phyloP scores from a whole-genome alignment of 2,113 vertebrate genomes.

The Prinia subflava region DNA sequence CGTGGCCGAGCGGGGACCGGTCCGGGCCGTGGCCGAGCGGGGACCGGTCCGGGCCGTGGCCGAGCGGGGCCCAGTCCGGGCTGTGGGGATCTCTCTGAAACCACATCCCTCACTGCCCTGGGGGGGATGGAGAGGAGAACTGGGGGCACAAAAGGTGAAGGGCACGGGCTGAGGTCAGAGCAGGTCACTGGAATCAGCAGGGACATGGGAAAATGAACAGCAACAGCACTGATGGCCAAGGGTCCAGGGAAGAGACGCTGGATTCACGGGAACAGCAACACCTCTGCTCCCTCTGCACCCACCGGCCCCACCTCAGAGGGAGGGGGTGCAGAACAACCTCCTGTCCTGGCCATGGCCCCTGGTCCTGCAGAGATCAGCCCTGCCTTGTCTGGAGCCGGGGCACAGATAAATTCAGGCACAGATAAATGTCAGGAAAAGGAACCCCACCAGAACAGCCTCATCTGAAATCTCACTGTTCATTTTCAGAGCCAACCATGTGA shows the following conservation, averaged over 20 bases:
- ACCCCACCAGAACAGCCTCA: background rate
- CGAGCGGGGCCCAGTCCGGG: too few relatives aligned
- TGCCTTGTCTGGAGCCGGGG: background rate
- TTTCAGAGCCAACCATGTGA: background rate
- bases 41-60: too few relatives aligned
- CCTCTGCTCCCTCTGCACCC: background rate
- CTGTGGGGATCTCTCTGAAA: too few relatives aligned
- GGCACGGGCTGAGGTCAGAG: background rate
- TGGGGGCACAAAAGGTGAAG: background rate
- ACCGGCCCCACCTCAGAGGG: too few relatives aligned
- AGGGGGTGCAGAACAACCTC: background rate
- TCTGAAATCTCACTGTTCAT: background rate
- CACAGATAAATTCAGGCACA: background rate
- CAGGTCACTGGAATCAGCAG: background rate
- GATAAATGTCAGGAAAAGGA: background rate
- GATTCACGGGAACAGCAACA: background rate
- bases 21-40: too few relatives aligned
- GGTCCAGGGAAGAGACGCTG: background rate
- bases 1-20: too few relatives aligned
- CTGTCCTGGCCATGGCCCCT: background rate
- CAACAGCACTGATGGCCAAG: background rate
- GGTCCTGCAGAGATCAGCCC: background rate
- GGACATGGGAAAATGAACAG: background rate
- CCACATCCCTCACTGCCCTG: background rate
- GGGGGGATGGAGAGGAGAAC: background rate